These are phyloP conservation scores for Bombyx huttoni DNA, from an alignment of 2,888 invertebrate species.

Conservation along the genomic window DNA sequence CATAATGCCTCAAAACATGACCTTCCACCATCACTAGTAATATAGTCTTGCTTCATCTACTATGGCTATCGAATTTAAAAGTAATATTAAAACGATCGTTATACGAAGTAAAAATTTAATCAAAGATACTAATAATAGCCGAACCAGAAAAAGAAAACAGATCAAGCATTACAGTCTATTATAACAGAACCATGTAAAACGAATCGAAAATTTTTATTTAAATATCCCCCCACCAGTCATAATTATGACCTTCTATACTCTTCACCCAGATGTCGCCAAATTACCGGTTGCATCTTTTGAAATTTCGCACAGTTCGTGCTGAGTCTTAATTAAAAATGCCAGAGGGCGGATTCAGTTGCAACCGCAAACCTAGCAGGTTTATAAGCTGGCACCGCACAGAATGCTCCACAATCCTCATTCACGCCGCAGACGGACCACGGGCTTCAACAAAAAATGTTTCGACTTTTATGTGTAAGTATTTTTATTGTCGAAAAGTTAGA, in stretches of 20 bases:
- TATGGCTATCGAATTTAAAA: no score
- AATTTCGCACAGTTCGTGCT: slow-evolving; percentile 45
- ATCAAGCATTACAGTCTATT: no score
- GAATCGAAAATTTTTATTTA: no score
- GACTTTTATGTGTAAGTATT: slow-evolving; percentile 42
- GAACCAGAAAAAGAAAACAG: no score
- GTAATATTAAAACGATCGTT: no score
- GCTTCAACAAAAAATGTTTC: slow-evolving; percentile 32
- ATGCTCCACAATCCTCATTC: slow-evolving; percentile 24
- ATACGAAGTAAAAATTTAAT: no score
- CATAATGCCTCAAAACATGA: no score
- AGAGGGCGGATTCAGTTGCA: slow-evolving; percentile 25
- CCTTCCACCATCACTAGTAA: no score
- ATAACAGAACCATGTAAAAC: no score
- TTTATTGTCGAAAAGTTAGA: not conserved
- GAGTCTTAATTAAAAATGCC: slow-evolving; percentile 43
- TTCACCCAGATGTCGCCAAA: slow-evolving; percentile 1
- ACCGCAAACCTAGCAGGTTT: slow-evolving; percentile 41
- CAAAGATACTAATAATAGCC: no score
- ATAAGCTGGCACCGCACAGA: slow-evolving; percentile 29
- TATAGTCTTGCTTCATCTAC: no score
- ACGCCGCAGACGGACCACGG: slow-evolving; percentile 17
- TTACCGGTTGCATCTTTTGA: slow-evolving; percentile 21
- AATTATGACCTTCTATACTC: slow-evolving; percentile 1
- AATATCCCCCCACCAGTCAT: no score